Evolutionary conservation across 1,140 invertebrate genomes (phyloP).

Genomic region (Cydia fagiglandana): DNA sequence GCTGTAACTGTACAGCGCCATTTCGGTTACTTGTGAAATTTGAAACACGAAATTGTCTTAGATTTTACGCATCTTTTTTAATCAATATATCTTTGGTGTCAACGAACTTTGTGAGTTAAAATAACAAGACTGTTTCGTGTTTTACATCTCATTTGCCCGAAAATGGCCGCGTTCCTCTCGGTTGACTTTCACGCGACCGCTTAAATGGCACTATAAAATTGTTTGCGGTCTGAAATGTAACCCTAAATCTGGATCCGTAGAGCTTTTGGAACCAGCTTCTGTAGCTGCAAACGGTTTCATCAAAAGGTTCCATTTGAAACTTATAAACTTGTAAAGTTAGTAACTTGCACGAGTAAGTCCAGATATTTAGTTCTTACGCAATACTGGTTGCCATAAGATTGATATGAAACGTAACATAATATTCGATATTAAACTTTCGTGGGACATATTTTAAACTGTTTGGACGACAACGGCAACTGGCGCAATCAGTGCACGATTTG

Average conservation of each 20-base stretch:
- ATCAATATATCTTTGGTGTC: background rate
- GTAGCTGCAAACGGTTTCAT: background rate
- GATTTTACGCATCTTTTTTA: too few species aligned
- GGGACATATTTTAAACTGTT: too few species aligned
- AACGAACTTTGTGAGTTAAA: background rate
- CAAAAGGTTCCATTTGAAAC: background rate
- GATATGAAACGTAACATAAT: background rate
- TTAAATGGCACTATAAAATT: slow-evolving; percentile 16
- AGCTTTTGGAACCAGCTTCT: background rate
- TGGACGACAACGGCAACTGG: too few species aligned
- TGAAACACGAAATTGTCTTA: too few species aligned
- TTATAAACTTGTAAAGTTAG: background rate
- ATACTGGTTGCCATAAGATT: background rate
- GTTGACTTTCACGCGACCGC: slow-evolving; percentile 23
- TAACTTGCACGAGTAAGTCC: background rate
- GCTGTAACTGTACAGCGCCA: too few species aligned
- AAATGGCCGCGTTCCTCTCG: background rate
- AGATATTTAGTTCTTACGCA: background rate
- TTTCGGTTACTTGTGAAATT: too few species aligned
- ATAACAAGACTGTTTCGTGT: slow-evolving; percentile 18
- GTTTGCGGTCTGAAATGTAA: slow-evolving; percentile 2
- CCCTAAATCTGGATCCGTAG: background rate
- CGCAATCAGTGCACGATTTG: too few species aligned
- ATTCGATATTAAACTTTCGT: too few species aligned
- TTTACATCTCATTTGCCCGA: slow-evolving; percentile 21